Evolutionary conservation across 2,797 vertebrate species (phyloP).

Genomic region (Halcyon chelicuti): DNA sequence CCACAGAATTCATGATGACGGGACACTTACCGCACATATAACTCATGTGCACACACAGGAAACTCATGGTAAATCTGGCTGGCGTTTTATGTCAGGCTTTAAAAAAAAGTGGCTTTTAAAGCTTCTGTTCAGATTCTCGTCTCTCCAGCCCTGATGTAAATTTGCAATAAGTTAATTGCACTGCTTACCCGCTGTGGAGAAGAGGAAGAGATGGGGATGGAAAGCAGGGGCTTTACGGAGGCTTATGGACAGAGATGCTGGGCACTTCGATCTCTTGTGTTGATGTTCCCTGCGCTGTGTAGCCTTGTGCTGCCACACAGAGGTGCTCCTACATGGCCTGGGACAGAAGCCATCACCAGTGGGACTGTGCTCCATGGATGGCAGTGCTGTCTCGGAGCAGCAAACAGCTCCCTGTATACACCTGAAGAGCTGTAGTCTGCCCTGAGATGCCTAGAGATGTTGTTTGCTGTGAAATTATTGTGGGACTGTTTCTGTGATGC

Average conservation of each 20-base stretch:
- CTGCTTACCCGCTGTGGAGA: background rate
- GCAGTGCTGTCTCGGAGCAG: background rate
- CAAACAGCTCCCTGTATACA: fast-evolving
- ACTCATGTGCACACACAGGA: slow-evolving; percentile 25
- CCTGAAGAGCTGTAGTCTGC: background rate
- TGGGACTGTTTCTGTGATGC: background rate
- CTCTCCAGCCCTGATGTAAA: background rate
- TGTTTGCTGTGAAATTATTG: background rate
- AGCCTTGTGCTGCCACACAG: background rate
- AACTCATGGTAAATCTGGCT: slow-evolving; percentile 22
- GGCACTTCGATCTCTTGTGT: fast-evolving
- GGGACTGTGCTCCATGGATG: background rate
- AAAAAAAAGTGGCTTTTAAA: slow-evolving; percentile 9
- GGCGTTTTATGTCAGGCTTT: slow-evolving; percentile 16
- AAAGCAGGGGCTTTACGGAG: background rate
- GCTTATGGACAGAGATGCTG: background rate
- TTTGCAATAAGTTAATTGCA: background rate
- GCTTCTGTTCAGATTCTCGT: background rate
- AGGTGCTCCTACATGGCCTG: background rate
- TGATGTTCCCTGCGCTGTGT: background rate
- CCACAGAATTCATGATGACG: slow-evolving; percentile 42
- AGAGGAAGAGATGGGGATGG: background rate
- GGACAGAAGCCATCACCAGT: background rate
- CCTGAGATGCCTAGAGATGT: background rate
- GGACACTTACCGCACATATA: slow-evolving; percentile 25